Conservation (phyloP, 1,140 invertebrate species). For the Lepidurus apus region DNA sequence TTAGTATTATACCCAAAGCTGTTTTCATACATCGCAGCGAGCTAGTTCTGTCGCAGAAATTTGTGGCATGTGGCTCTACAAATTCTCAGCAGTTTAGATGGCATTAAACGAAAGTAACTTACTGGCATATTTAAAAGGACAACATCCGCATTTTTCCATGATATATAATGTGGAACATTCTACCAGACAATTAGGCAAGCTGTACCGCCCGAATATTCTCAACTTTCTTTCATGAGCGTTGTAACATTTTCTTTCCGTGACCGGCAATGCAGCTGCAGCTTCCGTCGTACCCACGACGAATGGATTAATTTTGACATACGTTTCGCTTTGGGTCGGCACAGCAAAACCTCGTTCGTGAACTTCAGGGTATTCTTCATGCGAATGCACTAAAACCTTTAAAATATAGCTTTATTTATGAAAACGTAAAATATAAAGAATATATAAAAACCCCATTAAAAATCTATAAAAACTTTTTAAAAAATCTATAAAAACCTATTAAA, state of each 20-base stretch:
- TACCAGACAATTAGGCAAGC: constrained; percentile 1
- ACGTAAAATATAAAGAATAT: too few species aligned
- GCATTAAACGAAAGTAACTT: background rate
- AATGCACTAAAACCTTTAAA: background rate
- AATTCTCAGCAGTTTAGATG: background rate
- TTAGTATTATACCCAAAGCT: background rate
- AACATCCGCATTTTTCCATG: background rate
- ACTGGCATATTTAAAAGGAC: background rate
- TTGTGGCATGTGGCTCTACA: background rate
- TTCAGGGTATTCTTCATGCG: constrained; percentile 1
- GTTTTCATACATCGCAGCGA: background rate
- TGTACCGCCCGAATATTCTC: background rate
- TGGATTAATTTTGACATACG: background rate
- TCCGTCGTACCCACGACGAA: background rate
- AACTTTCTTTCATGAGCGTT: background rate
- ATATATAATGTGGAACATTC: background rate
- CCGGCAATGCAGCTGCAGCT: background rate
- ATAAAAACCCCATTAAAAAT: too few species aligned
- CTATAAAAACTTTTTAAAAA: too few species aligned
- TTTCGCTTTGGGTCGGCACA: constrained; percentile 3
- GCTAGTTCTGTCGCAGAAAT: background rate
- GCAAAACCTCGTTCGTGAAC: background rate
- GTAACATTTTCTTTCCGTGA: background rate
- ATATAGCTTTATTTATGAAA: background rate
- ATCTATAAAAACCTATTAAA: too few species aligned